Evolutionary conservation across 35 echinoderm and acorn worm species (phyloP).

Genomic region (Stichopus chloronotus): DNA sequence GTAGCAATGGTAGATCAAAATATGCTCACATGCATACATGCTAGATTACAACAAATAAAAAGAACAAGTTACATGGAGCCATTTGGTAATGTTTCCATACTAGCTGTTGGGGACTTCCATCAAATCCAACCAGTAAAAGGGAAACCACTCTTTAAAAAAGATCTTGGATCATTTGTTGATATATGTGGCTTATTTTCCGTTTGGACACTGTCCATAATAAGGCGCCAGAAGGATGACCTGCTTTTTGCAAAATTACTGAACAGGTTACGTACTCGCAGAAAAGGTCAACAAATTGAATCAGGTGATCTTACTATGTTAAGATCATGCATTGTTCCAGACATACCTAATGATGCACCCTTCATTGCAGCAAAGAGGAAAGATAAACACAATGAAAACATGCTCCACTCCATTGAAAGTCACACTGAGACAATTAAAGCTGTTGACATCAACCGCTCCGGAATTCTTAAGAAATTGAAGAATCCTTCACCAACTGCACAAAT

Average conservation of each 20-base stretch:
- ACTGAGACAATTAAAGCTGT: neutral
- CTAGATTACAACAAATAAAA: conserved; percentile 21
- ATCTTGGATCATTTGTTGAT: neutral
- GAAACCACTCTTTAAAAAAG: neutral
- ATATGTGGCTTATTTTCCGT: neutral
- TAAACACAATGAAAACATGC: neutral
- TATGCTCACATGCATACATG: conserved; percentile 12
- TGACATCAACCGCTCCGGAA: neutral
- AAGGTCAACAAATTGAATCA: neutral
- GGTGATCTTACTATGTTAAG: neutral
- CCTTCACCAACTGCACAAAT: neutral
- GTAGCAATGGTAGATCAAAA: conserved; percentile 44
- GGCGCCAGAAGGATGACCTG: conserved; percentile 19
- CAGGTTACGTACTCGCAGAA: neutral
- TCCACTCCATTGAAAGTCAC: neutral
- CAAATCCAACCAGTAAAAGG: neutral
- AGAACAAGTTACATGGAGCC: neutral
- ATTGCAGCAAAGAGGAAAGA: conserved; percentile 24
- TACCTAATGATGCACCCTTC: neutral
- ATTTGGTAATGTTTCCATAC: neutral
- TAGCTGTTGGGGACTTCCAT: conserved; percentile 55
- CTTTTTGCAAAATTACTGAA: neutral
- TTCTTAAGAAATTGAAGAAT: neutral
- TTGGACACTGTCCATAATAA: neutral
- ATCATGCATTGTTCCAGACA: neutral